phyloP scores from a whole-genome alignment of 2,113 vertebrate species.

The Aleadryas rufinucha region DNA sequence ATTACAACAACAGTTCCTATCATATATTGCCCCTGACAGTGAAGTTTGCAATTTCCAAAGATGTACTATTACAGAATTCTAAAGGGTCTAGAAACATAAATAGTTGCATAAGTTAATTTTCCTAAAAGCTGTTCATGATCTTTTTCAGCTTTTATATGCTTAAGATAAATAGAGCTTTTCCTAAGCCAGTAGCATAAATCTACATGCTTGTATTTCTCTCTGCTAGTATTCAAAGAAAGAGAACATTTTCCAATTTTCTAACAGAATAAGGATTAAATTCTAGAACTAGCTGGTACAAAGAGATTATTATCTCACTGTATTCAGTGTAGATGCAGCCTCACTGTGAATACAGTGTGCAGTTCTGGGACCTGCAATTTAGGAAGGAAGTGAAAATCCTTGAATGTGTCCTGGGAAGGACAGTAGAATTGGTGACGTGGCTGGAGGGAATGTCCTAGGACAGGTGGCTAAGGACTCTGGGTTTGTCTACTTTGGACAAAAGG shows the following conservation, averaged over 20 bases:
- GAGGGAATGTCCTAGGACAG: background rate
- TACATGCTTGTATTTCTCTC: background rate
- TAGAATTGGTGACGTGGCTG: background rate
- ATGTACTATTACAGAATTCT: background rate
- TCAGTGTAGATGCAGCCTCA: fast-evolving
- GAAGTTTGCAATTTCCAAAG: background rate
- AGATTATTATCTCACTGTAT: background rate
- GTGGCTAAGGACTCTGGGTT: fast-evolving
- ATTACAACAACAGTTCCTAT: background rate
- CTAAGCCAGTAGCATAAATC: background rate
- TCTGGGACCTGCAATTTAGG: background rate
- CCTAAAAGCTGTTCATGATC: background rate
- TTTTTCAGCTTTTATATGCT: background rate
- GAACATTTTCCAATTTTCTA: background rate
- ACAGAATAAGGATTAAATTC: background rate
- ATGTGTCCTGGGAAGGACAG: background rate
- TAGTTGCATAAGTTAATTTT: background rate
- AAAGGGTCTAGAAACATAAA: background rate
- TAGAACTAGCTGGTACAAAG: background rate
- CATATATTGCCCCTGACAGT: background rate
- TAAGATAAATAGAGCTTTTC: background rate
- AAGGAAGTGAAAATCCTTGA: background rate
- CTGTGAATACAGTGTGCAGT: too few species aligned
- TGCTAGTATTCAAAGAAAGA: background rate
- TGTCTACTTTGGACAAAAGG: background rate